A percentile compares a stretch with the other conserved stretches of the same genome.
These are phyloP conservation scores for Hydriomena furcata DNA, from an alignment of 2,888 invertebrate species.

Conservation along the genomic window DNA sequence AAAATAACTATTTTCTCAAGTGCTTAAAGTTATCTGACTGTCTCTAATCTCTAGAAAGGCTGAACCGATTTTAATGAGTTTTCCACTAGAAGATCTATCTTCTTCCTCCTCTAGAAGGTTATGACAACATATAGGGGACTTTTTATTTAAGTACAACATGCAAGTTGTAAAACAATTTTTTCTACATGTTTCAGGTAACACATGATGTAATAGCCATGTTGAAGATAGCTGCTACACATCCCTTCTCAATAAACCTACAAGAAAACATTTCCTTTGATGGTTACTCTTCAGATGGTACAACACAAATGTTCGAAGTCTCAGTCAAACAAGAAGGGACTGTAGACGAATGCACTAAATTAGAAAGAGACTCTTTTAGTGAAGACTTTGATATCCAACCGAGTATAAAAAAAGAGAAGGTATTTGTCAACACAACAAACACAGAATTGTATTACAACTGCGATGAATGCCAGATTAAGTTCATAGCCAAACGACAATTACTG, in stretches of 20 bases:
- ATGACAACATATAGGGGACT: no score
- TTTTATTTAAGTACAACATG: background rate
- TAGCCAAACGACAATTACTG: background rate
- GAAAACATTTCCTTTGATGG: background rate
- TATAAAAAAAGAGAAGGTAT: background rate
- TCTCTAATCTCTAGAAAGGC: no score
- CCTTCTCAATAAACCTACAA: background rate
- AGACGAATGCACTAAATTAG: background rate
- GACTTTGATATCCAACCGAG: background rate
- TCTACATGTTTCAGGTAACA: background rate
- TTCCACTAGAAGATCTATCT: no score
- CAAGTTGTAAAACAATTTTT: no score
- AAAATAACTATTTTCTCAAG: no score
- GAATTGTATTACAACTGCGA: conserved; percentile 7
- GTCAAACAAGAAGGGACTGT: conserved; percentile 4
- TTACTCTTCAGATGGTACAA: background rate
- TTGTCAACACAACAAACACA: background rate
- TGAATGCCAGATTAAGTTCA: conserved; percentile 2
- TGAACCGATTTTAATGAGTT: no score
- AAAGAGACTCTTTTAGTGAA: background rate
- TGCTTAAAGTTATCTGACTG: no score
- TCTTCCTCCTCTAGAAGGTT: no score
- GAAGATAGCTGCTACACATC: background rate
- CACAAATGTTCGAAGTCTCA: background rate
- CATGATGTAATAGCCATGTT: background rate